These are phyloP conservation scores for Sylvilagus bachmani DNA, from an alignment of 2,113 vertebrate species.

Conservation along the genomic window DNA sequence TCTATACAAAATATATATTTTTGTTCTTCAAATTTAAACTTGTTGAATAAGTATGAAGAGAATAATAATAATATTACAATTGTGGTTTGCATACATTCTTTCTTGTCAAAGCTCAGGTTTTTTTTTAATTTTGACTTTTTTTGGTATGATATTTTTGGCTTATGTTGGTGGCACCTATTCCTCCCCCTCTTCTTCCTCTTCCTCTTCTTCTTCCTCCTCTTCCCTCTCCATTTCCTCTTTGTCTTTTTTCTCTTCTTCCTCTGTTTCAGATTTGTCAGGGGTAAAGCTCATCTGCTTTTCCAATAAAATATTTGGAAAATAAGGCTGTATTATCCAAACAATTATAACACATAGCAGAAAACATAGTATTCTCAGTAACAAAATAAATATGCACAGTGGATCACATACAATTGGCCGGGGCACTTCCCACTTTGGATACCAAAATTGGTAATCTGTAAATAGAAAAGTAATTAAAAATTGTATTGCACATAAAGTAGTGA, in stretches of 20 bases:
- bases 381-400: conserved; percentile 53
- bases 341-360: conserved; percentile 12
- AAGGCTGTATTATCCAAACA: conserved; percentile 72
- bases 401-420: conserved; percentile 79
- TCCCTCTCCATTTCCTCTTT: rapidly evolving
- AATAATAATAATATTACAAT: neutral
- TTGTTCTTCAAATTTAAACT: conserved; percentile 60
- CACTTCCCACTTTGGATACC: conserved; percentile 81
- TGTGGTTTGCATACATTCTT: neutral
- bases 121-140: neutral
- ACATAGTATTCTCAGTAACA: conserved; percentile 56
- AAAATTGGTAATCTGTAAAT: conserved; percentile 80
- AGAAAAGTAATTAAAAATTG: conserved; percentile 69
- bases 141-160: neutral
- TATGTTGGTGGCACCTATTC: neutral
- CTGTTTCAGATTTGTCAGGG: neutral
- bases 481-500: conserved; percentile 39
- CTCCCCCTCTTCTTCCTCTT: rapidly evolving
- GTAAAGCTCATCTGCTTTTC: conserved; percentile 53
- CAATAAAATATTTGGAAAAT: conserved; percentile 68
- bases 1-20: neutral
- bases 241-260: neutral
- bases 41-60: conserved; percentile 1
- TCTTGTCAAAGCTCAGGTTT: conserved; percentile 35
- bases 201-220: rapidly evolving